phyloP scores from a whole-genome alignment of 2,888 invertebrate species.

The Nomada flava region DNA sequence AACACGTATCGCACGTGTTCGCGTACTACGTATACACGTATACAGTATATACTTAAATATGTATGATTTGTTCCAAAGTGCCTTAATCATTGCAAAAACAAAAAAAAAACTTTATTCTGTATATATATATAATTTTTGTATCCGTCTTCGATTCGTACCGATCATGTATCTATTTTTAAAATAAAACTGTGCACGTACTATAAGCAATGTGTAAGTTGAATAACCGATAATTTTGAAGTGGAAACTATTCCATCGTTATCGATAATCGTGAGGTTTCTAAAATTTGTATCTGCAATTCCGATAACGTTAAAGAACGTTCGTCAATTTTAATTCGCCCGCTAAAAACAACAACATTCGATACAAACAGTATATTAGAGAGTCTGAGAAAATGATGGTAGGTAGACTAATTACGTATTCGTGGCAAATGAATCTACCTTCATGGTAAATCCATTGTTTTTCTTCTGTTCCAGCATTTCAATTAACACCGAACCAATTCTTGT shows the following conservation, averaged over 20 bases:
- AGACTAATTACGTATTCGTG: background rate
- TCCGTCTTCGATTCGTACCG: slow-evolving; percentile 66
- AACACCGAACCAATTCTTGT: slow-evolving; percentile 74
- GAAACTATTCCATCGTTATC: slow-evolving; percentile 45
- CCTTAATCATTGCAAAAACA: slow-evolving; percentile 77
- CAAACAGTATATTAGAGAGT: slow-evolving; percentile 18
- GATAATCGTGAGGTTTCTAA: slow-evolving; percentile 12
- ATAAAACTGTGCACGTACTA: slow-evolving; percentile 63
- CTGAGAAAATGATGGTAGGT: slow-evolving; percentile 52
- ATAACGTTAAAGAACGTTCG: background rate
- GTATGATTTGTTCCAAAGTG: slow-evolving; percentile 82
- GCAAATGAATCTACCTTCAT: background rate
- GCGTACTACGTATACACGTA: slow-evolving; percentile 35
- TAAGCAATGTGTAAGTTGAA: slow-evolving; percentile 47
- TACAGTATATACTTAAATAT: slow-evolving; percentile 66
- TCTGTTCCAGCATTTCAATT: slow-evolving; percentile 77
- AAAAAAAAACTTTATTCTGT: slow-evolving; percentile 73
- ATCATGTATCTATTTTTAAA: slow-evolving; percentile 69
- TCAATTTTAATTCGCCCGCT: slow-evolving; percentile 5
- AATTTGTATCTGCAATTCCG: slow-evolving; percentile 8
- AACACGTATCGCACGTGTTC: slow-evolving; percentile 44
- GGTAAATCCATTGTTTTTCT: slow-evolving; percentile 10
- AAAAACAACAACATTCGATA: slow-evolving; percentile 12
- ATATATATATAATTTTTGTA: slow-evolving; percentile 80
- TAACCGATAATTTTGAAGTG: slow-evolving; percentile 38